A percentile compares a stretch with the other conserved stretches of the same genome.
Evolutionary conservation across 2,113 vertebrate genomes (phyloP).

Genomic region (Dunckerocampus dactyliophorus): DNA sequence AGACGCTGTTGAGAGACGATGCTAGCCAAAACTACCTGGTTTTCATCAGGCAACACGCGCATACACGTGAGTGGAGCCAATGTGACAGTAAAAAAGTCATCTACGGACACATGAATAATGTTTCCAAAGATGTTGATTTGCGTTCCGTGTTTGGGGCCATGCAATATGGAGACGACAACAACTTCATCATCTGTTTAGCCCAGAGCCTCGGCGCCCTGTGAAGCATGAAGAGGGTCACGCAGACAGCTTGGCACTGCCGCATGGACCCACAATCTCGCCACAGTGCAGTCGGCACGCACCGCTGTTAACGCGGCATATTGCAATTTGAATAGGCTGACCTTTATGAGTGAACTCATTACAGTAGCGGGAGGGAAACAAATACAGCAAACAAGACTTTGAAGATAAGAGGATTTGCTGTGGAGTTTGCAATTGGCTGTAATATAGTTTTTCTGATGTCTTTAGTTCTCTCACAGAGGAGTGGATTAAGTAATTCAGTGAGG

Average conservation of each 20-base stretch:
- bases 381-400: background rate
- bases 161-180: conserved; percentile 27
- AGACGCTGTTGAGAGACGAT: no score
- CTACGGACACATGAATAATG: background rate
- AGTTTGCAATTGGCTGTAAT: background rate
- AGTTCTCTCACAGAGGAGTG: background rate
- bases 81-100: background rate
- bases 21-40: background rate
- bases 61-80: no score
- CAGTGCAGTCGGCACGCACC: conserved; percentile 1
- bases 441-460: background rate
- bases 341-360: background rate
- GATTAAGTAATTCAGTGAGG: background rate
- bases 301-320: background rate
- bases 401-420: background rate
- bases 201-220: conserved; percentile 24
- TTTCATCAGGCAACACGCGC: no score
- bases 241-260: conserved; percentile 25
- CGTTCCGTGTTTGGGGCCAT: background rate
- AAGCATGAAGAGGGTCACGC: conserved; percentile 36
- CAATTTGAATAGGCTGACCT: conserved; percentile 2
- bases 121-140: background rate
- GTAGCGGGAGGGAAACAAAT: background rate
- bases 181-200: conserved; percentile 46
- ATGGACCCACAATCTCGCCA: conserved; percentile 31